Conservation (phyloP, 2,888 invertebrate genomes). For the Drosophila kanekoi region DNA sequence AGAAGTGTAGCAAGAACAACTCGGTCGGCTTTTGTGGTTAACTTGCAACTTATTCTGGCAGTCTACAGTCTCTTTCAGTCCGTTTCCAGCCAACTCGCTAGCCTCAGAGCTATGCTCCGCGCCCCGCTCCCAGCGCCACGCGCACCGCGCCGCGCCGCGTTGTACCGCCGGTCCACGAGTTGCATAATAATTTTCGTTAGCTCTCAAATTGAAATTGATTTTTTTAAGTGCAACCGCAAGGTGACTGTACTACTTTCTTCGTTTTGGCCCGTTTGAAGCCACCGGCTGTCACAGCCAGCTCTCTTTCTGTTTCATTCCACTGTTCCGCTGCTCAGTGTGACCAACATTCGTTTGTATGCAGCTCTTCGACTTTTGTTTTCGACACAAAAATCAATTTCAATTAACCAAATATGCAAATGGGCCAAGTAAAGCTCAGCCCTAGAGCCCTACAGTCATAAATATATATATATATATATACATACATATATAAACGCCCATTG, state of each 20-base stretch:
- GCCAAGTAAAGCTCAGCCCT: constrained; percentile 12
- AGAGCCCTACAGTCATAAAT: not conserved
- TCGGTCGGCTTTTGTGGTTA: constrained; percentile 64
- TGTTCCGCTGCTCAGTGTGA: constrained; percentile 21
- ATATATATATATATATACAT: constrained; percentile 21
- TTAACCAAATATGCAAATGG: constrained; percentile 77
- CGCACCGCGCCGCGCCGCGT: no score
- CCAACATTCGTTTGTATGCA: constrained; percentile 40
- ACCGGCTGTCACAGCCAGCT: constrained; percentile 37
- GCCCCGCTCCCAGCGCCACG: not conserved
- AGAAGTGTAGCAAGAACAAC: constrained; percentile 16
- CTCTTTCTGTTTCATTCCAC: constrained; percentile 7
- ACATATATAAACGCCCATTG: constrained; percentile 28
- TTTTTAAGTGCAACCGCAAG: constrained; percentile 40
- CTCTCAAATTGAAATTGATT: constrained; percentile 70
- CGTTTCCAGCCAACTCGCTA: constrained; percentile 11
- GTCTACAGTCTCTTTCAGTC: constrained; percentile 22
- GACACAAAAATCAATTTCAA: constrained; percentile 71
- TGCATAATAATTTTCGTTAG: constrained; percentile 61
- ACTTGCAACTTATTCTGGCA: constrained; percentile 57
- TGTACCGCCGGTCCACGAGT: not conserved
- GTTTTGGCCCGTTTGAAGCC: not conserved
- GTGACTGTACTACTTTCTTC: constrained; percentile 41
- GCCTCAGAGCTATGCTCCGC: not conserved
- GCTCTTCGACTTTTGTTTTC: constrained; percentile 14